Base-by-base conservation (phyloP, 2,113 vertebrate species). In the Rhombomys opimus region DNA sequence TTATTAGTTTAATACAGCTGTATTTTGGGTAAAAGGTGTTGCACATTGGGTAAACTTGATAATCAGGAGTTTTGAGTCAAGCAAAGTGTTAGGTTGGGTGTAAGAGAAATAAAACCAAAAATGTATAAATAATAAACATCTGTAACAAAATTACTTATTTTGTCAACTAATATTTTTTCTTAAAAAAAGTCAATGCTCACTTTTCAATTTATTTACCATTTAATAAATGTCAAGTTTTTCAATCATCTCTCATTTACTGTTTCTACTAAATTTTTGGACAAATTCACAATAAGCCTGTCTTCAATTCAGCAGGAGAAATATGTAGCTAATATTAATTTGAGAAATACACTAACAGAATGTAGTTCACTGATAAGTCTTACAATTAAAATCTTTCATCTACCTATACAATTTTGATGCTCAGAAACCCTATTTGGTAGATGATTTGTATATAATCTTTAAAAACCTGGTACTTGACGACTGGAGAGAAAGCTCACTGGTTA, bases 1-100 rank as follows among this genome's bases (percentile, higher is more conserved):
- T 81, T 95, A 95, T 94, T 97, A 95, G 89, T n/a, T 54, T 95
- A 93, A 96, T 94, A 93, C 70, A 91, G 68, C 78, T 94, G n/a
- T 38, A 63, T 9, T 81, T 95, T 75, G 46, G 78, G 27, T 88
- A 81, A 96, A 96, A 93, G 61, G 76, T 93, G 95, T 91, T 95
- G 73, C 67, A 95, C 75, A 73, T 2, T 78, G 78, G 92, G 23
- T 75, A 96, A 92, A 86, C 50, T 63, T 95, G 54, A 63, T 92
- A 87, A 95, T 97, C 76, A 96, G 27, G 65, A 77, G 61, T 78
- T 14, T 75, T 90, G 65, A 54, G 32, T 82, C 73, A 91, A 72
- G 32, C 30, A 50, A 85, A 92, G 41, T 87, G 27, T 89, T 90
- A 90, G 3, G 0, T 32, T 86, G 38, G 8, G 4, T 67, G 5